Evolutionary conservation across 2,888 invertebrate species (phyloP).

Genomic region (Sminthurinus aureus): DNA sequence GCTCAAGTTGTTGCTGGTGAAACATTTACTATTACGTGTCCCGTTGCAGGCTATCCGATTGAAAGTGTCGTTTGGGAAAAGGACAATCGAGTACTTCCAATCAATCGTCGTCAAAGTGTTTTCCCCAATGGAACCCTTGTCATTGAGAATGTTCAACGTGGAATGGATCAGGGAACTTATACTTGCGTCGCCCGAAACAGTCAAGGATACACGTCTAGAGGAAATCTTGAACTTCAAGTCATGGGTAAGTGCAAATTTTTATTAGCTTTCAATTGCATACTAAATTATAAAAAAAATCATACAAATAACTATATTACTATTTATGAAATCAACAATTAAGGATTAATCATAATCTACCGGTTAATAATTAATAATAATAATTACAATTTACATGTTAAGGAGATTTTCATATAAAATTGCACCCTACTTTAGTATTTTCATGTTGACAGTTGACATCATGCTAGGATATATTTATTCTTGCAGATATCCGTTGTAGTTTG

Average conservation of each 20-base stretch:
- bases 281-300: too few species aligned
- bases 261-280: not conserved
- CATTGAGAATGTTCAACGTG: constrained; percentile 91
- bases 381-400: too few species aligned
- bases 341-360: too few species aligned
- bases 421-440: too few species aligned
- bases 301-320: too few species aligned
- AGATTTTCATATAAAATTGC: too few species aligned
- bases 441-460: too few species aligned
- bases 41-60: constrained; percentile 94
- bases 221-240: constrained; percentile 90
- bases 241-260: constrained; percentile 79
- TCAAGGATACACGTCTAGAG: constrained; percentile 87
- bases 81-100: constrained; percentile 84
- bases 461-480: too few species aligned
- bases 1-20: constrained; percentile 92
- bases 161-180: constrained; percentile 92
- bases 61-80: constrained; percentile 86
- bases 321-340: too few species aligned
- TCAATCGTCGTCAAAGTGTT: constrained; percentile 93
- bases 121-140: constrained; percentile 92
- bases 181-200: constrained; percentile 92
- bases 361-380: too few species aligned
- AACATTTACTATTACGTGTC: constrained; percentile 77
- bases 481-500: too few species aligned